A percentile compares a stretch with the other conserved stretches of the same genome.
Conservation (phyloP, 2,888 invertebrate species). For the Leptodirus hochenwartii region DNA sequence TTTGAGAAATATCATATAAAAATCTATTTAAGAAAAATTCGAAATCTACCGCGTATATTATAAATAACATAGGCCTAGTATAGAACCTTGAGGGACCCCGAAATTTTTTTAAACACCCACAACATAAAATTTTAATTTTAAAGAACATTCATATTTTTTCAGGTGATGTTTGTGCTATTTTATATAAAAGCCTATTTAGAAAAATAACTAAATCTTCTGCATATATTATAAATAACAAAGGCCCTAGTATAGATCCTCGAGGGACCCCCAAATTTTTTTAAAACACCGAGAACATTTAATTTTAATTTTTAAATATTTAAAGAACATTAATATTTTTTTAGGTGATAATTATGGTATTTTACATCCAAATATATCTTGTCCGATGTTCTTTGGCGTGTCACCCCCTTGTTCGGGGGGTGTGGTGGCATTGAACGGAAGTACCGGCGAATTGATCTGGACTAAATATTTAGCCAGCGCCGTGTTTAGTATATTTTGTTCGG, state of each 20-base stretch:
- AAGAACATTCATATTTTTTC: too few species aligned
- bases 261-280: too few species aligned
- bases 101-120: too few species aligned
- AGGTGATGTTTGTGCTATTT: constrained; percentile 1
- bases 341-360: constrained; percentile 36
- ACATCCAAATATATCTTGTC: constrained; percentile 38
- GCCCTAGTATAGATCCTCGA: too few species aligned
- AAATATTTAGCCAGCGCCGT: constrained; percentile 54
- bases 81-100: too few species aligned
- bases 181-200: too few species aligned
- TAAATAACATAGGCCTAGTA: too few species aligned
- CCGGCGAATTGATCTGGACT: constrained; percentile 55
- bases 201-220: too few species aligned
- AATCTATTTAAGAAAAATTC: constrained; percentile 2
- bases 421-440: constrained; percentile 52
- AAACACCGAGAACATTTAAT: constrained; percentile 3
- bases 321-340: constrained; percentile 11
- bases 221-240: too few species aligned
- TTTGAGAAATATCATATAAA: not conserved
- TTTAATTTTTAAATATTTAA: constrained; percentile 3
- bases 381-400: constrained; percentile 44
- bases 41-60: too few species aligned
- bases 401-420: constrained; percentile 56
- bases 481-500: constrained; percentile 51
- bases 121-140: too few species aligned